Base-by-base conservation (phyloP, 1,140 invertebrate genomes). In the Zaprionus camerounensis region DNA sequence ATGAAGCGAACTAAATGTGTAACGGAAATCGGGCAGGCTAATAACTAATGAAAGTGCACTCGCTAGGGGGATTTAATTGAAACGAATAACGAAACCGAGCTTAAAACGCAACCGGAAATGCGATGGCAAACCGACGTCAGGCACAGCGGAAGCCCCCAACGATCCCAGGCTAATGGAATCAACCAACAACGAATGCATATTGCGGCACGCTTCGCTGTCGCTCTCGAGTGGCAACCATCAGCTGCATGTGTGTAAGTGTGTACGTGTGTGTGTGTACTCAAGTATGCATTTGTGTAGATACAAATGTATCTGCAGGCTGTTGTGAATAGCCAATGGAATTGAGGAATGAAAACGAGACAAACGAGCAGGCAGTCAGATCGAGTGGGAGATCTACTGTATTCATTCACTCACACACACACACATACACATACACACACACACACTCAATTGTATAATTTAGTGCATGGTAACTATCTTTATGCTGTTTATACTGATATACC, bases 11-110 rank as follows among this genome's bases (percentile, higher is more conserved):
- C 62, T 49, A 78, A 85, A 72, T 79, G 62, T 75, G 46, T 68
- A 63, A 36, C 66, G 72, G 58, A 73, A 73, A 86, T 70, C 51
- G 71, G 82, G 76, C 68, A 76, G 77, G 76, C 71, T 83, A 51
- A 51, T 24, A 51, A 51, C 71, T 83, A 74, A 82, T 87, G 66
- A 57, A 80, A 66, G 41, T 55, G 64, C 51, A 68, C 36, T 68
- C 20, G 38, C 49, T 20, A 53, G 55, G 51, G 57, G 24, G 55
- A 49, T 75, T 51, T 79, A 64, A 76, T 83, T 80, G 64, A 63
- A 77, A 84, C 57, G 71, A 72, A 80, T 67, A 71, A 80, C 68
- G 66, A 57, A 49, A 61, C 34, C 62, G 64, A 81, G 73, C 68
- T 69, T 65, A 12, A 51, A 66, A n/a, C 59, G 64, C 51, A 44